phyloP scores from a whole-genome alignment of 2,113 vertebrate genomes.

The Cyphomyrus plagiostoma region DNA sequence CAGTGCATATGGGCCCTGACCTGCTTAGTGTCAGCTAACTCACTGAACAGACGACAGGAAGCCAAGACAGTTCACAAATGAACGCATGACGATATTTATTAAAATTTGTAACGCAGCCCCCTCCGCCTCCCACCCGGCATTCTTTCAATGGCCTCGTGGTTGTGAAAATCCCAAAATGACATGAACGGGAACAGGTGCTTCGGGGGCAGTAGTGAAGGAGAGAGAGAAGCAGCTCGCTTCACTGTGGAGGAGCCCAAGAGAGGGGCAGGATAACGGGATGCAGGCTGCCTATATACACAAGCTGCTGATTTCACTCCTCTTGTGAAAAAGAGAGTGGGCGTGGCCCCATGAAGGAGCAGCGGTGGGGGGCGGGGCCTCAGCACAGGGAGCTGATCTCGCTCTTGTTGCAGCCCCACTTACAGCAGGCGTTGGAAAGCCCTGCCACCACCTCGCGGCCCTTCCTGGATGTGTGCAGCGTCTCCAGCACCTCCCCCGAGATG shows the following conservation, averaged over 20 bases:
- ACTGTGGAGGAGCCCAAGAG: neutral
- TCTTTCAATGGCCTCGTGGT: neutral
- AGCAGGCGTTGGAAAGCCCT: constrained; percentile 70
- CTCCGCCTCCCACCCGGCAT: neutral
- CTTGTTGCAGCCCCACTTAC: constrained; percentile 76
- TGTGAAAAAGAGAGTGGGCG: neutral
- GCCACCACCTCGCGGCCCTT: constrained; percentile 60
- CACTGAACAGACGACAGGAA: neutral
- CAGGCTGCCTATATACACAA: neutral
- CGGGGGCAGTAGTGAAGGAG: neutral
- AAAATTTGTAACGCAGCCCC: neutral
- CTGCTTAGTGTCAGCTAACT: neutral
- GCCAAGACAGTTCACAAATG: neutral
- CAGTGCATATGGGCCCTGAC: neutral
- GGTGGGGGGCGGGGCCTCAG: constrained; percentile 35
- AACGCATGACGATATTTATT: constrained; percentile 22
- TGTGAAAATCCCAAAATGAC: neutral
- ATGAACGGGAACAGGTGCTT: neutral
- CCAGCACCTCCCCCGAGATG: constrained; percentile 52
- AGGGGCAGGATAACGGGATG: neutral
- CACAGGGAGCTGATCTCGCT: constrained; percentile 76
- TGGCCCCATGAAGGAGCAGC: neutral
- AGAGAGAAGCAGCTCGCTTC: neutral
- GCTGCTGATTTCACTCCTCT: neutral
- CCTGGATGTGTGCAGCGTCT: constrained; percentile 52